Conservation (phyloP, 1,140 invertebrate species). For the Drosophila yakuba region DNA sequence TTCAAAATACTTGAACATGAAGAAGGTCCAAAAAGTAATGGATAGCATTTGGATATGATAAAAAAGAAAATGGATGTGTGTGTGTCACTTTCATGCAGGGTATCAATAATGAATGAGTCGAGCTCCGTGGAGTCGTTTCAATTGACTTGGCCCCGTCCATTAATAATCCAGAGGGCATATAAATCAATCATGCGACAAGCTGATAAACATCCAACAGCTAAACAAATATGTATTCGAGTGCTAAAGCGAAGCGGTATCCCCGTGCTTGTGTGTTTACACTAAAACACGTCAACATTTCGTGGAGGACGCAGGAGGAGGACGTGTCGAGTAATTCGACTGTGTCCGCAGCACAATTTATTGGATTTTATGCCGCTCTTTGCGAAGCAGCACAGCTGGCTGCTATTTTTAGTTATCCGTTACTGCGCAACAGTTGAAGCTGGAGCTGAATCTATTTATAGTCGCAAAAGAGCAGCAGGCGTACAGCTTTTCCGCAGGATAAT, state of each 20-base stretch:
- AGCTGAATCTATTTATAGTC: slow-evolving; percentile 67
- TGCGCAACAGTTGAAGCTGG: slow-evolving; percentile 56
- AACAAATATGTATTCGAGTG: slow-evolving; percentile 33
- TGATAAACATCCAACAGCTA: slow-evolving; percentile 68
- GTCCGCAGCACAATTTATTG: slow-evolving; percentile 65
- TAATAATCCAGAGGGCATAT: slow-evolving; percentile 68
- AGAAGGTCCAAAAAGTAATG: not conserved
- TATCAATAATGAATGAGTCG: slow-evolving; percentile 67
- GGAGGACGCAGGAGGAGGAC: slow-evolving; percentile 43
- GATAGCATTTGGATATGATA: not conserved
- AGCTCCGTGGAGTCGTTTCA: slow-evolving; percentile 48
- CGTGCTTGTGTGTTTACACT: slow-evolving; percentile 26
- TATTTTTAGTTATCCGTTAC: slow-evolving; percentile 64
- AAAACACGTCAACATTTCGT: slow-evolving; percentile 35
- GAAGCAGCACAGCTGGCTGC: slow-evolving; percentile 35
- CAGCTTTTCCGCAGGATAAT: slow-evolving; percentile 27
- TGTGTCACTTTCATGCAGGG: slow-evolving; percentile 24
- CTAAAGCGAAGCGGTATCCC: slow-evolving; percentile 11
- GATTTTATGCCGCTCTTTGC: slow-evolving; percentile 53
- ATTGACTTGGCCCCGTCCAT: slow-evolving; percentile 71
- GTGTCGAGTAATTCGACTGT: slow-evolving; percentile 57
- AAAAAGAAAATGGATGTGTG: slow-evolving; percentile 12
- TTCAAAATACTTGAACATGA: too few species aligned
- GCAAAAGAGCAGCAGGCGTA: slow-evolving; percentile 22
- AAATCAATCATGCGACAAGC: slow-evolving; percentile 81